Evolutionary conservation across 2,888 invertebrate species (phyloP).

Genomic region (Caradrina kadenii): DNA sequence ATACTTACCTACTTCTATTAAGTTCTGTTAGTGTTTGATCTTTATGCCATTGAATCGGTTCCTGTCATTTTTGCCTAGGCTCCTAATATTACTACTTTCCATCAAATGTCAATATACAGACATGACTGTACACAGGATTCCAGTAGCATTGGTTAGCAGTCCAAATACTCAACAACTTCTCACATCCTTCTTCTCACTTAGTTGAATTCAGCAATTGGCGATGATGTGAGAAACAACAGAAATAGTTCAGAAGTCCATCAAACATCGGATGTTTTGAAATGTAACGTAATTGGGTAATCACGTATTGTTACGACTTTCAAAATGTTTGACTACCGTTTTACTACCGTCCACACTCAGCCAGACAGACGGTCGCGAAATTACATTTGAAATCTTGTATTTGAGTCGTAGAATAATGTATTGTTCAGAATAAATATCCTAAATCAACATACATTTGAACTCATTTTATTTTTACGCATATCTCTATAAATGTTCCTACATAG

Average conservation of each 20-base stretch:
- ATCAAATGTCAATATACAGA: neutral
- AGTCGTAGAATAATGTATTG: slow-evolving; percentile 8
- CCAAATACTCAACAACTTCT: slow-evolving; percentile 6
- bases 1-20: too few relatives aligned
- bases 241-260: slow-evolving; percentile 50
- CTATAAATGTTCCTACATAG: neutral
- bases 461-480: slow-evolving; percentile 8
- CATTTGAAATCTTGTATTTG: slow-evolving; percentile 37
- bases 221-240: slow-evolving; percentile 32
- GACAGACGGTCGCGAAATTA: slow-evolving; percentile 35
- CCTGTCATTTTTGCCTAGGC: neutral
- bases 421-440: slow-evolving; percentile 8
- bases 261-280: slow-evolving; percentile 56
- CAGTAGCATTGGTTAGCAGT: neutral
- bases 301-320: slow-evolving; percentile 47
- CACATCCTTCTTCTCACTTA: slow-evolving; percentile 30
- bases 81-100: too few relatives aligned
- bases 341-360: slow-evolving; percentile 17
- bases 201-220: slow-evolving; percentile 22
- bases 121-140: neutral
- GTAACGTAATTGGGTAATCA: slow-evolving; percentile 55
- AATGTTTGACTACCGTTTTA: slow-evolving; percentile 55
- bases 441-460: slow-evolving; percentile 17
- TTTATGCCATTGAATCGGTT: too few relatives aligned
- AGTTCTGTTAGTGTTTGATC: too few relatives aligned